These are phyloP conservation scores for Pterobdella sp. DNA, from an alignment of 2,888 invertebrate species.

Conservation along the genomic window DNA sequence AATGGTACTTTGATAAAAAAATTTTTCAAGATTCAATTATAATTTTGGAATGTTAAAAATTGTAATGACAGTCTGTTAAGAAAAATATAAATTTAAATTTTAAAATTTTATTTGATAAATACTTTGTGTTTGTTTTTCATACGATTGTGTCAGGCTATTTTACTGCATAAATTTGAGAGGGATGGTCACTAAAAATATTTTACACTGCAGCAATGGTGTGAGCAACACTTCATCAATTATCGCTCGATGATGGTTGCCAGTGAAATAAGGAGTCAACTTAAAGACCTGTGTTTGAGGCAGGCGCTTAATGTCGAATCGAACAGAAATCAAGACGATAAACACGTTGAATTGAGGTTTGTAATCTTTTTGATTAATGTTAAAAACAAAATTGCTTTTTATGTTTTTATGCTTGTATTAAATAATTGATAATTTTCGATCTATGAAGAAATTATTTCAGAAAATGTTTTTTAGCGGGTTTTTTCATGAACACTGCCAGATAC, in stretches of 20 bases:
- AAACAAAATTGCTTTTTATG: too few relatives aligned
- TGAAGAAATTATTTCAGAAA: constrained; percentile 5
- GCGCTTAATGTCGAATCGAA: constrained; percentile 4
- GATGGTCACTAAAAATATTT: background rate
- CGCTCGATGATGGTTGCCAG: constrained; percentile 17
- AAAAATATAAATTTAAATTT: too few relatives aligned
- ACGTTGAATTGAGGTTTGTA: background rate
- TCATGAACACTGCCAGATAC: constrained; percentile 19
- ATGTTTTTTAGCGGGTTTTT: constrained; percentile 9
- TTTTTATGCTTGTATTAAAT: too few relatives aligned
- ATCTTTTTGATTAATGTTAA: too few relatives aligned
- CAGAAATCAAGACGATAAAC: background rate
- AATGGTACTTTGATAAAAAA: background rate
- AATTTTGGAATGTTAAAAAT: too few relatives aligned
- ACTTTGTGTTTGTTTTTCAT: too few relatives aligned
- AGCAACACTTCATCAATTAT: constrained; percentile 13
- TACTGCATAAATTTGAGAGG: too few relatives aligned
- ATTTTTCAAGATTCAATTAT: too few relatives aligned
- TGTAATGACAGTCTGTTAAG: too few relatives aligned
- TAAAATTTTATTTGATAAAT: too few relatives aligned
- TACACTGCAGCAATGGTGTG: constrained; percentile 20
- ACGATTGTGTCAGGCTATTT: too few relatives aligned
- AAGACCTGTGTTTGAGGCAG: constrained; percentile 6
- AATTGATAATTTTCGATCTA: too few relatives aligned
- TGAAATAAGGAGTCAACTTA: constrained; percentile 13